Evolutionary conservation across 1,140 invertebrate species (phyloP), one percentile per base, ranked within the genome.

Genomic region (Myzus persicae): DNA sequence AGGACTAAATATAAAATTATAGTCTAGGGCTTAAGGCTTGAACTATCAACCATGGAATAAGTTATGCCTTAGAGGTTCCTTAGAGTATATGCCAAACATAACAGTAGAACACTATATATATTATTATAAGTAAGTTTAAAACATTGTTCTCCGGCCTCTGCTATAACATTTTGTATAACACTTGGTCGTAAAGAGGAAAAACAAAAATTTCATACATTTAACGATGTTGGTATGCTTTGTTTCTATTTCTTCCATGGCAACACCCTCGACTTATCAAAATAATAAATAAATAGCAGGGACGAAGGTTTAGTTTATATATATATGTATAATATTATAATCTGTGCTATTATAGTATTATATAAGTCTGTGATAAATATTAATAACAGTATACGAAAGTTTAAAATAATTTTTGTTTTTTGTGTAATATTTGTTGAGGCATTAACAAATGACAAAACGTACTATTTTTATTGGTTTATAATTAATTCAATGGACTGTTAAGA

Each of bases 231-330:
- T 46, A 44, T 44, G 31, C 85, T 8, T 20, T 85, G 18, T 46
- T n/a, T 46, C 11, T 46, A 87, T 46, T 85, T 85, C 84, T 44
- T 87, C 85, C 85, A 88, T 88, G 87, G 22, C 24, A 36, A 88
- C 24, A 46, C 31, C 85, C 31, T 46, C 3, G 24, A 84, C 82
- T 87, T 87, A 87, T 87, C 85, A 87, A 22, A 22, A 48, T 87
- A 87, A 87, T 36, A 87, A n/a, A 44, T 14, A 42, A 46, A 42
- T 84, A 40, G 2, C 36, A 84, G 59, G 59, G 59, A 76, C 59
- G 1, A n/a, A n/a, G 59, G 59, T 76, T 76, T 76, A 76, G 36
- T 76, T n/a, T n/a, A 54, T n/a, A 54, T 54, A 67, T 67, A 9
- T 59, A n/a, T 67, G n/a, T 18, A 67, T n/a, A 11, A 67, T 18